phyloP scores from a whole-genome alignment of 2,888 invertebrate species.

The Operophtera brumata region DNA sequence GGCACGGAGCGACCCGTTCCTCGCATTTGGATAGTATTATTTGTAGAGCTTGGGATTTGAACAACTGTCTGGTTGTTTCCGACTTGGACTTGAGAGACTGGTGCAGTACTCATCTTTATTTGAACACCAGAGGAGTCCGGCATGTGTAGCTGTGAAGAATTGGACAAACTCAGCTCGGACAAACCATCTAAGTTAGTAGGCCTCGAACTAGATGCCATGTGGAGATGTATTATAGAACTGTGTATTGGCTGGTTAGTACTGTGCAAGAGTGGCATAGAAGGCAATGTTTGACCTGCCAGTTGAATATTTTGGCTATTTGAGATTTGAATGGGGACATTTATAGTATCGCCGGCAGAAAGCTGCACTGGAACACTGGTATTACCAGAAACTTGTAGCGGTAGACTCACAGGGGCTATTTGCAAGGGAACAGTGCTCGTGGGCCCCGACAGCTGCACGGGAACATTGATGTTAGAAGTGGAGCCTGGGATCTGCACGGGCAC shows the following conservation, averaged over 20 bases:
- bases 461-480: constrained; percentile 70
- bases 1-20: constrained; percentile 66
- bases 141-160: constrained; percentile 61
- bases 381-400: constrained; percentile 69
- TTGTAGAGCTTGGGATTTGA: constrained; percentile 66
- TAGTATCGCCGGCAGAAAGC: constrained; percentile 68
- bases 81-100: constrained; percentile 66
- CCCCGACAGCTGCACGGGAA: constrained; percentile 71
- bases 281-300: constrained; percentile 55
- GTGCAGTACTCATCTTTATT: constrained; percentile 60
- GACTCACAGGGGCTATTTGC: constrained; percentile 69
- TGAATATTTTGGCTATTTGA: constrained; percentile 67
- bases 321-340: constrained; percentile 72
- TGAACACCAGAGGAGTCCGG: constrained; percentile 59
- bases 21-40: constrained; percentile 67
- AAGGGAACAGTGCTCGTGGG: constrained; percentile 63
- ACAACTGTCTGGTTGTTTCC: constrained; percentile 59
- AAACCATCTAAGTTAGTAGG: constrained; percentile 58
- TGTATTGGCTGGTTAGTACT: constrained; percentile 60
- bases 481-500: constrained; percentile 76
- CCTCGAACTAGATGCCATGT: constrained; percentile 68
- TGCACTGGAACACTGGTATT: constrained; percentile 70
- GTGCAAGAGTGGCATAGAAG: constrained; percentile 71
- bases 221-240: constrained; percentile 72
- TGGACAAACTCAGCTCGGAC: constrained; percentile 61